Evolutionary conservation across 2,797 vertebrate species (phyloP).

Genomic region (Philypnodon macrostomus): DNA sequence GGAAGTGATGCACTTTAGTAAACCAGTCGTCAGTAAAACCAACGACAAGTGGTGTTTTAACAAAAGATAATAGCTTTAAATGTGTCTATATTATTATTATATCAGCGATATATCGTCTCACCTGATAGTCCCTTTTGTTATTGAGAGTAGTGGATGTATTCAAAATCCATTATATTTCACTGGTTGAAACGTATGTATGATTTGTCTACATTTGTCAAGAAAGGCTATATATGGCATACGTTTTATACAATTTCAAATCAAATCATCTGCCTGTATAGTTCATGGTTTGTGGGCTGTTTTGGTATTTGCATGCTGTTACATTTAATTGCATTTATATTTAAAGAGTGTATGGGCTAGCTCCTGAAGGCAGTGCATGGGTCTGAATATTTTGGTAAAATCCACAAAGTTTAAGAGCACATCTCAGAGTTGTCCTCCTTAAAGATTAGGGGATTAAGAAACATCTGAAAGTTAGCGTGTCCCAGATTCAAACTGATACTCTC

Average conservation of each 20-base stretch:
- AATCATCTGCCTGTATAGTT: background rate
- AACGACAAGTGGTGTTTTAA: too few species aligned
- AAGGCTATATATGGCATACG: too few species aligned
- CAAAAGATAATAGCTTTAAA: too few species aligned
- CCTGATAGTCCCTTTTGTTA: too few species aligned
- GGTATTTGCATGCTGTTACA: slow-evolving; percentile 22
- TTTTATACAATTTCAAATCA: slow-evolving; percentile 1
- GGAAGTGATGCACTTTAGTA: too few species aligned
- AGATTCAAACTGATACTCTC: slow-evolving; percentile 62
- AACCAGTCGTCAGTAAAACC: too few species aligned
- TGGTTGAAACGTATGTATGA: too few species aligned
- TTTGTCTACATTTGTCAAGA: too few species aligned
- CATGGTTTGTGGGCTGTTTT: background rate
- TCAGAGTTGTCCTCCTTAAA: slow-evolving; percentile 52
- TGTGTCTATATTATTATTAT: too few species aligned
- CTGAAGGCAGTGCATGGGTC: slow-evolving; percentile 11
- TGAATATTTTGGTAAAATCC: slow-evolving; percentile 34
- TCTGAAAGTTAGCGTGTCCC: slow-evolving; percentile 63
- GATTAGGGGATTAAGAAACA: slow-evolving; percentile 63
- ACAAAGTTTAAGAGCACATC: slow-evolving; percentile 48
- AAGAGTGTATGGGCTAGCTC: slow-evolving; percentile 24
- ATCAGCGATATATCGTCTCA: too few species aligned
- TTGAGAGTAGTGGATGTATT: too few species aligned
- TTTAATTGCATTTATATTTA: slow-evolving; percentile 27
- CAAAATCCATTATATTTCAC: too few species aligned